Evolutionary conservation across 2,797 vertebrate species (phyloP), one percentile per base, ranked within the genome.

Genomic region (Chaunax sp.): DNA sequence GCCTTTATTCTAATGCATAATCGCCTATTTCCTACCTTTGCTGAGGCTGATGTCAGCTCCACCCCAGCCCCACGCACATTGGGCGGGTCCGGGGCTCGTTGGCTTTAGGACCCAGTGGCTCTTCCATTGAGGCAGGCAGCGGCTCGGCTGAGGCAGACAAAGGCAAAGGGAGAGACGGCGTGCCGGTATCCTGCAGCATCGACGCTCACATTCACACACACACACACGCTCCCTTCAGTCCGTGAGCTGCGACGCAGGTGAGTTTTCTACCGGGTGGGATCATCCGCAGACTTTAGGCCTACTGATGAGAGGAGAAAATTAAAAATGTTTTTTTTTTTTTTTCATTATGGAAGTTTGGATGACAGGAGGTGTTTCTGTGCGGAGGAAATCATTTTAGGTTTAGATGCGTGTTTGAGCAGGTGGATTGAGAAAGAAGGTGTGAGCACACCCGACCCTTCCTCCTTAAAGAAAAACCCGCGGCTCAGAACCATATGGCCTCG

Each of bases 131-230:
- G n/a, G n/a, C n/a, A n/a, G n/a, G n/a, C n/a, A n/a, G n/a, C n/a
- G n/a, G n/a, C n/a, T n/a, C n/a, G n/a, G n/a, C n/a, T n/a, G n/a
- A n/a, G n/a, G n/a, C n/a, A 96, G 97, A 98, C 97, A 99, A 98
- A 98, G 96, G 94, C 96, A 95, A 92, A 90, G n/a, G 90, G 94
- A 94, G 93, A 95, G 94, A 95, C 95, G 94, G 93, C 94, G 95
- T 93, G 93, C 95, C 89, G 94, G 95, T 95, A 94, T 95, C 95
- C 95, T 94, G 90, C 95, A 95, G 95, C 96, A 97, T 95, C 95
- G 95, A 95, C 85, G 59, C 80, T n/a, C 83, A 60, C 72, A 14
- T 63, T 13, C 71, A 43, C 53, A 8, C 69, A 63, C 70, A 64
- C 71, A 55, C 72, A 68, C 64, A 13, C 54, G 15, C 47, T 76